Conservation (phyloP, 1,140 invertebrate species). For the Drosophila ananassae region DNA sequence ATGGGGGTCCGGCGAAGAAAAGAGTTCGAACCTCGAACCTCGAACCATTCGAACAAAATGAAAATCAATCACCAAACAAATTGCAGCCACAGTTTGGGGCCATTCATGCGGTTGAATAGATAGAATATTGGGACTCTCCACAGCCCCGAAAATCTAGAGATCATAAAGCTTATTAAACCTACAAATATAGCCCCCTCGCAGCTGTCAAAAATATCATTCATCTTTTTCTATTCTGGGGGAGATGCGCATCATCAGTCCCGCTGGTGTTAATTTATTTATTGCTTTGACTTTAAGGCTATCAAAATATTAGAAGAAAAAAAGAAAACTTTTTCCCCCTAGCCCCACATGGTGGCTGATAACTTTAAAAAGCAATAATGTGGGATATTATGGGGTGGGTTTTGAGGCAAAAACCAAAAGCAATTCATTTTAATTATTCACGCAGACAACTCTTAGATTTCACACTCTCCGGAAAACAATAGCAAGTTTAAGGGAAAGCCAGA, state of each 20-base stretch:
- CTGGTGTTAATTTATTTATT: conserved; percentile 76
- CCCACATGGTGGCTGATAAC: conserved; percentile 33
- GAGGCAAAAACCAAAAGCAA: conserved; percentile 51
- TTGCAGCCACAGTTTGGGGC: conserved; percentile 40
- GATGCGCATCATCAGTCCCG: conserved; percentile 18
- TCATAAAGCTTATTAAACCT: conserved; percentile 55
- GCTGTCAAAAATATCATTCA: conserved; percentile 48
- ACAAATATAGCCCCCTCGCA: conserved; percentile 6
- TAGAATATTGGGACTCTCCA: background rate
- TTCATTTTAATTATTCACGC: conserved; percentile 82
- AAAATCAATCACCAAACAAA: conserved; percentile 75
- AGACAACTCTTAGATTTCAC: conserved; percentile 63
- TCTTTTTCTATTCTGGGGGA: conserved; percentile 21
- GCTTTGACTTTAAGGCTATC: conserved; percentile 60
- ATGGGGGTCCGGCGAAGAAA: conserved; percentile 58
- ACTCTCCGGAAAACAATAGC: conserved; percentile 50
- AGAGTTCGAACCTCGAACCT: background rate
- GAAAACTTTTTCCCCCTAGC: conserved; percentile 3
- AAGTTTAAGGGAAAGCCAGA: conserved; percentile 21
- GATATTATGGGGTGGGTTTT: conserved; percentile 11
- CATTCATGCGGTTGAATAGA: conserved; percentile 24
- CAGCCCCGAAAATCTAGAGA: conserved; percentile 40
- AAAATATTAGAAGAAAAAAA: conserved; percentile 57
- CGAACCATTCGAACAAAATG: conserved; percentile 24
- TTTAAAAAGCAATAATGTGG: conserved; percentile 75